Base-by-base conservation (phyloP, 2,797 vertebrate species). In the Molossus alvarezi region DNA sequence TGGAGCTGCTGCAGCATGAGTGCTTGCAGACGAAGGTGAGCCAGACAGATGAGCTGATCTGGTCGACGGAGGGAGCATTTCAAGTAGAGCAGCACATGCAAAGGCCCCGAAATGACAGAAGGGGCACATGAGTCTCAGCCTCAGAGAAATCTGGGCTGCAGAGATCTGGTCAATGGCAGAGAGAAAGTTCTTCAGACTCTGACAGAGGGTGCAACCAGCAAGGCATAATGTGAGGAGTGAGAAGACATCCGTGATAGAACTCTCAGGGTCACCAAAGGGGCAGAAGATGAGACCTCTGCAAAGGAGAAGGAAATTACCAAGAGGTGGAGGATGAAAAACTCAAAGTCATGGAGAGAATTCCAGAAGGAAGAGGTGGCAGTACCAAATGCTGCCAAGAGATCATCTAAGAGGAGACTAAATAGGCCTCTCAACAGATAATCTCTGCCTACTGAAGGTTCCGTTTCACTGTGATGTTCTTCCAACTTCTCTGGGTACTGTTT, bases 141-240 rank as follows among this genome's bases (percentile, higher is more conserved):
- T 62, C 45, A 37, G 55, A 83, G 67, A 92, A 95, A 73, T 25
- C 69, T 62, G 89, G 57, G 62, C 17, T 80, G 51, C n/a, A 87
- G 93, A n/a, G 51, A 88, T 62, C 79, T 33, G 51, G 72, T 87
- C 64, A 73, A 25, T 20, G 41, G 29, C 67, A 81, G 6, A 51
- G 0, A 83, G 51, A 1, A 65, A 84, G 73, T 57, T 73, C 21
- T 79, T 48, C 37, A 83, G 83, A 65, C 29, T 48, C 53, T 3
- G 3, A 53, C 33, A 72, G 48, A 90, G 15, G 25, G 23, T 15
- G 41, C 51, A 2, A 69, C 48, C 29, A 67, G n/a, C 85, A 76
- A 83, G 33, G 33, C 15, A 62, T 76, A 88, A 77, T 33, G 72
- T 67, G 72, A 55, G 57, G 45, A 17, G 5, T 58, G 60, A 94